A percentile compares a stretch with the other conserved stretches of the same genome.
These are phyloP conservation scores for Rhyzopertha dominica DNA, from an alignment of 1,140 invertebrate species.

Conservation along the genomic window DNA sequence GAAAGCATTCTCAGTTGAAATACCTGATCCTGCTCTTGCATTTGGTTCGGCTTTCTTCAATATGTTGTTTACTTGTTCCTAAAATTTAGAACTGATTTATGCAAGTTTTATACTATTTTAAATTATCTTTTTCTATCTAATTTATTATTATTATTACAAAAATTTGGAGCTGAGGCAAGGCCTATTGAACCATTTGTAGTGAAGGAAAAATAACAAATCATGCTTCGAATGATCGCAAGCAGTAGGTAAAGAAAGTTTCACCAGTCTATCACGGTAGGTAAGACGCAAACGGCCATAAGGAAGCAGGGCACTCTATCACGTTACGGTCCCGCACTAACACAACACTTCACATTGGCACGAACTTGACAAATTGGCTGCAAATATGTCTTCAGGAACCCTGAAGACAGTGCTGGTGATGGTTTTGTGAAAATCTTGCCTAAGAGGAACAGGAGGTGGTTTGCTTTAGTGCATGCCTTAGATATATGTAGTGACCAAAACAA, in stretches of 20 bases:
- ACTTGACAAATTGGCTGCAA: no score
- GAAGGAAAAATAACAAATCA: not conserved
- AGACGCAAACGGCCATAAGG: no score
- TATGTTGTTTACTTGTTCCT: conserved; percentile 51
- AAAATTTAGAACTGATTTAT: conserved; percentile 7
- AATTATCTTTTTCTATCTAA: no score
- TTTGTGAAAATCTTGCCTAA: conserved; percentile 2
- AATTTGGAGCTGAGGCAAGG: not conserved
- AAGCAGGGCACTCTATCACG: no score
- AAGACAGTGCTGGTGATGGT: no score
- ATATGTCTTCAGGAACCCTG: no score
- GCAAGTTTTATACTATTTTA: no score
- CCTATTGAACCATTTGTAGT: conserved; percentile 3
- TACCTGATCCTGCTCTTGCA: conserved; percentile 21
- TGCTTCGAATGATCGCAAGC: no score
- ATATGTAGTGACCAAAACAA: conserved; percentile 2
- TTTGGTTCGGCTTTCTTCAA: conserved; percentile 44
- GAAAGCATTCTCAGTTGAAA: conserved; percentile 14
- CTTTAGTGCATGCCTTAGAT: not conserved
- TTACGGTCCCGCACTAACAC: no score
- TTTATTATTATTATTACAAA: conserved; percentile 8
- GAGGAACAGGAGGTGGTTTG: not conserved
- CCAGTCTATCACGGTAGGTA: no score
- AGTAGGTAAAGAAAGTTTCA: no score
- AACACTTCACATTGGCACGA: no score